Conservation (phyloP, 2,888 invertebrate genomes). For the Microctonus aethiopoides region DNA sequence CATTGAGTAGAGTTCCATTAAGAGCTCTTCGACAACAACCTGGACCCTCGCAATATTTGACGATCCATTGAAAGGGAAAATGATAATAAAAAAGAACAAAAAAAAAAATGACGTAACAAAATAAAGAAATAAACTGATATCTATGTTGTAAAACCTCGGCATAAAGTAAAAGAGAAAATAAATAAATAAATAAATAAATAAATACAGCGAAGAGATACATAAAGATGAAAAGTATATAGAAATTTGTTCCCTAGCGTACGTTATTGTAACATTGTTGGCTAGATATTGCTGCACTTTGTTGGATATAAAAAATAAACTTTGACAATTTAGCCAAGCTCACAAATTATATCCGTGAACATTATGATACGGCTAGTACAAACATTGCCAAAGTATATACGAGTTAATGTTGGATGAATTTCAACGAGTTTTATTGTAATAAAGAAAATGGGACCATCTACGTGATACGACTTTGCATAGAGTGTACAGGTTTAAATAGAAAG, state of each 20-base stretch:
- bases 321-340: constrained; percentile 10
- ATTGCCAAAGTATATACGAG: neutral
- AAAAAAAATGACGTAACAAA: constrained; percentile 20
- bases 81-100: constrained; percentile 35
- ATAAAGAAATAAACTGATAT: neutral
- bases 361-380: neutral
- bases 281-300: neutral
- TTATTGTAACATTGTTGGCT: constrained; percentile 14
- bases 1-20: constrained; percentile 56
- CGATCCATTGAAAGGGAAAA: constrained; percentile 40
- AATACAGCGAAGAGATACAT: neutral
- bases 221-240: neutral
- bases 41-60: constrained; percentile 47
- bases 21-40: constrained; percentile 37
- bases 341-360: constrained; percentile 6
- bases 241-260: neutral
- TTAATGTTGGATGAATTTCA: neutral
- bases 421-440: neutral
- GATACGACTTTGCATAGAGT: neutral
- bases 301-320: constrained; percentile 16
- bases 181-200: neutral
- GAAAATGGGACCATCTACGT: neutral
- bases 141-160: neutral
- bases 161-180: constrained; percentile 4
- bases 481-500: neutral